Evolutionary conservation across 2,888 invertebrate genomes (phyloP), one percentile per base, ranked within the genome.

Genomic region (Oithona nana): DNA sequence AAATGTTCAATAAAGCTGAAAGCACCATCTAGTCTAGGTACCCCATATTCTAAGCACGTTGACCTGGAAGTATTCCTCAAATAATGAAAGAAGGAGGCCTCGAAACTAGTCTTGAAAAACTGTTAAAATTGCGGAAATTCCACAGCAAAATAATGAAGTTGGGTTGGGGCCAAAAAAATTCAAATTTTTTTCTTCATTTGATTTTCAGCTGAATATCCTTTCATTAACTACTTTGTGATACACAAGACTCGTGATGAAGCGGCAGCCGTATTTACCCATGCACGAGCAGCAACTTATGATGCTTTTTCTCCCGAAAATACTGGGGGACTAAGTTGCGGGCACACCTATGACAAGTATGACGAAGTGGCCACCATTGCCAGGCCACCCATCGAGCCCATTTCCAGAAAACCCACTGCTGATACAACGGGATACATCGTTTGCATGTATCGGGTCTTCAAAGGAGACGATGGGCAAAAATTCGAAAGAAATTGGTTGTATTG

Each of bases 401-500:
- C 84, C 61, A 83, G 85, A 72, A 83, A 85, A 71, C 69, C 70
- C 50, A 84, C 84, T 70, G 83, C 86, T 63, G 79, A 85, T 64
- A 78, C 83, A 66, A 89, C 90, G 28, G 92, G 89, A 57, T 92
- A 86, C 72, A 88, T 92, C 71, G 84, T 92, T 68, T 88, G 88
- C 69, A 88, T 92, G 69, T 92, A 88, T 75, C 88, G 88, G 79
- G 90, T 90, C 26, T 90, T 90, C 74, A 89, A 90, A 75, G 92
- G 92, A 48, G 90, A 92, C 71, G 92, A 92, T 73, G 83, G 88
- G 60, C 88, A 90, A 70, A 83, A 86, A 66, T 87, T 92, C 72
- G 92, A 92, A 74, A 81, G 87, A 68, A 90, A 92, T 75, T 92
- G 92, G 92, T 78, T 92, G 22, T 89, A 89, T 71, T 92, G 92